Evolutionary conservation across 1,140 invertebrate genomes (phyloP).

Genomic region (Euborellia annulipes): DNA sequence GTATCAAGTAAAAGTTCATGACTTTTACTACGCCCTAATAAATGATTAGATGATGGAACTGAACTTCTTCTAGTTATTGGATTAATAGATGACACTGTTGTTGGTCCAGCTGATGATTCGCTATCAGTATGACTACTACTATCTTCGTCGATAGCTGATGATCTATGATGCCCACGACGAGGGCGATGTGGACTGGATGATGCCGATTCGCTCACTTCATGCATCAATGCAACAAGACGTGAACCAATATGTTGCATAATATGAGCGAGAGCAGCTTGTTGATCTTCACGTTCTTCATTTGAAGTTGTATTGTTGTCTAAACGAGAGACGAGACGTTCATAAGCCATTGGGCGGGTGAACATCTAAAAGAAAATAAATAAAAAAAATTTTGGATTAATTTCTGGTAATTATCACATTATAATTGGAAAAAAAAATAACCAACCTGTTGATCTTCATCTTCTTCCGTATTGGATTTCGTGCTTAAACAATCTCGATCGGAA

Average conservation of each 20-base stretch:
- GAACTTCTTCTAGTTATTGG: no score
- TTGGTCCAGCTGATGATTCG: no score
- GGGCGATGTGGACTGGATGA: conserved; percentile 10
- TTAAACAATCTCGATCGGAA: conserved; percentile 58
- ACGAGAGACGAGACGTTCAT: conserved; percentile 50
- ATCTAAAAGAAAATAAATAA: no score
- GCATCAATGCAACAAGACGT: conserved; percentile 77
- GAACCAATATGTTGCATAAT: conserved; percentile 86
- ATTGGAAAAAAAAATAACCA: no score
- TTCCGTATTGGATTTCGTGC: no score
- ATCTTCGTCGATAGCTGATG: no score
- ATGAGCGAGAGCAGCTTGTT: conserved; percentile 46
- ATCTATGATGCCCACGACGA: neutral
- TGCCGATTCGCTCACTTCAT: conserved; percentile 57
- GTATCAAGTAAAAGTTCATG: conserved; percentile 54
- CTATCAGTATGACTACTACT: no score
- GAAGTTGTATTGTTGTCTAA: conserved; percentile 39
- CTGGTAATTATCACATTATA: no score
- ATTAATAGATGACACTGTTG: no score
- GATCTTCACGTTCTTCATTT: conserved; percentile 33
- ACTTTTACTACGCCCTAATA: conserved; percentile 51
- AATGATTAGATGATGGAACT: conserved; percentile 21
- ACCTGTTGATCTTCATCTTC: no score
- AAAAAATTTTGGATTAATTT: no score
- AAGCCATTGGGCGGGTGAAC: no score